These are phyloP conservation scores for Sebastes hubbsi DNA, from an alignment of 2,797 vertebrate species.

Conservation along the genomic window DNA sequence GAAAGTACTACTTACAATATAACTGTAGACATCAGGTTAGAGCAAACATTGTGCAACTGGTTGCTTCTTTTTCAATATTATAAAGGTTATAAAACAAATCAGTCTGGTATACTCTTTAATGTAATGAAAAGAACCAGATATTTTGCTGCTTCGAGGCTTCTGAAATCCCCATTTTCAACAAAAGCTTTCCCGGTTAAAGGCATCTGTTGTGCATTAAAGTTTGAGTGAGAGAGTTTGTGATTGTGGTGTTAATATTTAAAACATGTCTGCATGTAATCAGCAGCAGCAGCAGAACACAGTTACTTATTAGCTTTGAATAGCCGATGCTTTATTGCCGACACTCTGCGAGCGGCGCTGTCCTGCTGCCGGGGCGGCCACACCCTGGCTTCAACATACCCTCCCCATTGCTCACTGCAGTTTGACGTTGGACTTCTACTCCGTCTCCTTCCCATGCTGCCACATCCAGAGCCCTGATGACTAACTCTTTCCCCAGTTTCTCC, in stretches of 20 bases:
- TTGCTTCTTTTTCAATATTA: not conserved
- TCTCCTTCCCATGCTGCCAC: slow-evolving; percentile 41
- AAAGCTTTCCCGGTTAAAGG: not conserved
- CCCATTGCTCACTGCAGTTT: slow-evolving; percentile 41
- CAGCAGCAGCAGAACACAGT: not conserved
- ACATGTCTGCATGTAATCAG: not conserved
- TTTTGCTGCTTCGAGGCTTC: not conserved
- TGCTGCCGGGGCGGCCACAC: slow-evolving; percentile 39
- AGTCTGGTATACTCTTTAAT: not conserved
- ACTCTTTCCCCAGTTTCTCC: slow-evolving; percentile 69
- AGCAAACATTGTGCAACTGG: not conserved
- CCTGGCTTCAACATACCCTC: slow-evolving; percentile 39
- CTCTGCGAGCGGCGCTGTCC: not conserved
- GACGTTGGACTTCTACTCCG: slow-evolving; percentile 8
- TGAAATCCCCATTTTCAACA: not conserved
- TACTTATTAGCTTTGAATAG: slow-evolving; percentile 26
- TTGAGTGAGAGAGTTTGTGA: not conserved
- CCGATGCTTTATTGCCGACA: not conserved
- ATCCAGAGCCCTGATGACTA: slow-evolving; percentile 72
- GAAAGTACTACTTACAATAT: not conserved
- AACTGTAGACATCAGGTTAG: not conserved
- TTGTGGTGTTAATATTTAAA: not conserved
- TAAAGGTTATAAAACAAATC: not conserved
- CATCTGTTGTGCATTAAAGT: not conserved
- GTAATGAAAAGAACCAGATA: not conserved